These are phyloP conservation scores for Callochromis pleurospilus DNA, from an alignment of 2,113 vertebrate species.

Conservation along the genomic window DNA sequence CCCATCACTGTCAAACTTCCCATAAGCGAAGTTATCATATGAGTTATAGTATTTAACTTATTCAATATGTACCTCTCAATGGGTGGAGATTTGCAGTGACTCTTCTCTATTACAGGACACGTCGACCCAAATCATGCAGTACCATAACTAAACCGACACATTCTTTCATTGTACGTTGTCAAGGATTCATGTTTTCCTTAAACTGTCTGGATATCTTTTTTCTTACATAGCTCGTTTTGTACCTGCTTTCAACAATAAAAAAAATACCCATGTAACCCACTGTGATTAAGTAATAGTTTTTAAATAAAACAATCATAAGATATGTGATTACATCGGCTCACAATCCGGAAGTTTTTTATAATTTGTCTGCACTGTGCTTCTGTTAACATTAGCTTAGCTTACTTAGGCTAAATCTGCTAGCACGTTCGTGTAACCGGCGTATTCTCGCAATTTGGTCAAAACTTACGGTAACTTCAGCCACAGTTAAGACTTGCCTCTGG, in stretches of 20 bases:
- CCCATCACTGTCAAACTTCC: background rate
- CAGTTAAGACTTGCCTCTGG: background rate
- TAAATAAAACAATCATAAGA: background rate
- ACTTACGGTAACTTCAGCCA: background rate
- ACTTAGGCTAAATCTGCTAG: background rate
- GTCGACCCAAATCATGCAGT: background rate
- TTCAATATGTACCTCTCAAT: background rate
- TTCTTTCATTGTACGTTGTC: background rate
- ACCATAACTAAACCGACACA: background rate
- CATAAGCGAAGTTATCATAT: background rate
- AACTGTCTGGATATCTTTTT: background rate
- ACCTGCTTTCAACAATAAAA: background rate
- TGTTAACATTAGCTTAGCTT: background rate
- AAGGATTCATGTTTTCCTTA: background rate
- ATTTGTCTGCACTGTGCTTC: background rate
- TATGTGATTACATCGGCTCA: background rate
- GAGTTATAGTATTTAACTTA: background rate
- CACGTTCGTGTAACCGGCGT: background rate
- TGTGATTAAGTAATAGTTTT: background rate
- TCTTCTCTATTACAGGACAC: background rate
- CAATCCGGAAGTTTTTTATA: background rate
- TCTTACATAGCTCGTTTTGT: background rate
- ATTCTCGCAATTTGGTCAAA: background rate
- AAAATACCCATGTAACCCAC: background rate
- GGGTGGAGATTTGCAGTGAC: background rate